Evolutionary conservation across 1,140 invertebrate genomes (phyloP), one percentile per base, ranked within the genome.

Genomic region (Microplitis demolitor): DNA sequence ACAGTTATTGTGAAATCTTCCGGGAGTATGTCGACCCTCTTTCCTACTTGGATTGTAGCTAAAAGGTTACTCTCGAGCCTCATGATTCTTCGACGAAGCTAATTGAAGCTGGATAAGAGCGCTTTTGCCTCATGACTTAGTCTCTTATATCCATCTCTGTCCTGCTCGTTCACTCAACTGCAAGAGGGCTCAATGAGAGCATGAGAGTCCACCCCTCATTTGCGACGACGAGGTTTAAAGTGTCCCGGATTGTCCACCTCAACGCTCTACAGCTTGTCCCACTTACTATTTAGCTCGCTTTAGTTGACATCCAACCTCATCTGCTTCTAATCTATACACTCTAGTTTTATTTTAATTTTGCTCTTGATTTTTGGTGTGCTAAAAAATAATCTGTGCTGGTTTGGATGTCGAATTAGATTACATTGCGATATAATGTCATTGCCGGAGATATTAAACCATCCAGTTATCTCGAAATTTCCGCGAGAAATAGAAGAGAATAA

Each of bases 171-270:
- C 6, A 24, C 16, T 54, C 33, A 39, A 9, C 67, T 53, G 66
- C 75, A 70, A 79, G 72, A 76, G 77, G 78, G 33, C 66, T 79
- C 76, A 79, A 79, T 72, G 77, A 78, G 78, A 76, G 71, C 63
- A 67, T 33, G 60, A 67, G 50, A 53, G 67, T 56, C 71, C 51
- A 72, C 70, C 76, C 71, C 71, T 53, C 58, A 62, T 50, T 64
- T 68, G n/a, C 33, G 8, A 6, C 39, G 39, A 63, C 8, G 34
- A 31, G 56, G 31, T 34, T 31, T 16, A 16, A 64, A 61, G 53
- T 63, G 58, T 58, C 66, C 63, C 64, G 60, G 54, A 53, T 39
- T 24, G 35, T 73, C 56, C 66, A 53, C 16, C 56, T 73, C 54
- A 62, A 68, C 51, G 58, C 51, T 35, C 56, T 62, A 66, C 58